Evolutionary conservation across 2,888 invertebrate genomes (phyloP), one percentile per base, ranked within the genome.

Genomic region (Brachycybe producta): DNA sequence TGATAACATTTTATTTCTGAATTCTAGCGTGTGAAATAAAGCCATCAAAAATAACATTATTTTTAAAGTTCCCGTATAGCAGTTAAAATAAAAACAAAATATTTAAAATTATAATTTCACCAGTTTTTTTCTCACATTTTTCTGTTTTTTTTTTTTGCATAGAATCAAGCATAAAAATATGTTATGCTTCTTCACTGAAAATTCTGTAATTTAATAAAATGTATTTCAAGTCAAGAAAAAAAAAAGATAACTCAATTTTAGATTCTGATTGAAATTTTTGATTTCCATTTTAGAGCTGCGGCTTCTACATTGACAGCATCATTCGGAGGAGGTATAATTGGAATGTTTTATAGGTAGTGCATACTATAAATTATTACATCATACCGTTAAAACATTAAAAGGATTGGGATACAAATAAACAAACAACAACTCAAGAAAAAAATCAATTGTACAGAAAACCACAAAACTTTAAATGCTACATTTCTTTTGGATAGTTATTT

Each of bases 311-410:
- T 62, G 5, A 59, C 59, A 41, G 57, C 63, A 5, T 63, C 64
- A 8, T 57, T 62, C 48, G 60, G 61, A 21, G 64, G 63, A n/a
- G 64, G 64, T 15, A 41, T 59, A 5, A 53, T 58, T 2, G 61
- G 61, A 3, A 55, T 61, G 21, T 27, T 54, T 7, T 26, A 52
- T 35, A 61, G 61, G 62, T 62, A 57, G 53, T 50, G 47, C 4
- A 23, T 1, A 34, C 30, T 38, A 21, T 38, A 5, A 3, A 11
- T 28, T 11, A 11, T 30, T 30, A 30, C 4, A 5, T 23, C 5
- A n/a, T n/a, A n/a, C n/a, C n/a, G n/a, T 8, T 42, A 5, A 45
- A 32, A 34, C 15, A 17, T 17, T 30, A 35, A 15, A n/a, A 45
- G 8, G 8, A 32, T 15, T 43, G 4, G 13, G n/a, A 3, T 24